Conservation (phyloP, 2,888 invertebrate species). For the Stenchaetothrips biformis region DNA sequence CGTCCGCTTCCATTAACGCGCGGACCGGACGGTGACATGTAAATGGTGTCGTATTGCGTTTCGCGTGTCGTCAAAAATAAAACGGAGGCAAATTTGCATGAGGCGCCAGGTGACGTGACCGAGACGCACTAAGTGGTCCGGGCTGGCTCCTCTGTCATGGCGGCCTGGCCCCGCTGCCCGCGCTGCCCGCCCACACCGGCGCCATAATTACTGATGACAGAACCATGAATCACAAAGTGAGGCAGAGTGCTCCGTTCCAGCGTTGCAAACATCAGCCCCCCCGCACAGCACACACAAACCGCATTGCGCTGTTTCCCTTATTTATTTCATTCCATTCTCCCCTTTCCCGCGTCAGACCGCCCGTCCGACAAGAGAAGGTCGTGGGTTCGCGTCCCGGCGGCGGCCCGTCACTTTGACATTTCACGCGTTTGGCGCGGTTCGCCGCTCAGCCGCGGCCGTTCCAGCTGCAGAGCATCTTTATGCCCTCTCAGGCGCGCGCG, state of each 20-base stretch:
- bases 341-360: too few species aligned
- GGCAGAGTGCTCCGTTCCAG: neutral
- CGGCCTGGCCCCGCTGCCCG: neutral
- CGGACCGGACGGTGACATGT: too few species aligned
- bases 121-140: neutral
- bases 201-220: slow-evolving; percentile 10
- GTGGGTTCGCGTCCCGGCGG: too few species aligned
- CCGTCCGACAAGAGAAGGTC: too few species aligned
- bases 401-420: too few species aligned
- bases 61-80: too few species aligned
- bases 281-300: neutral
- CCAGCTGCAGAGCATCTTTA: neutral
- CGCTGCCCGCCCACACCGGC: neutral
- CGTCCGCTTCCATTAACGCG: neutral
- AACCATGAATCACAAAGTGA: slow-evolving; percentile 14
- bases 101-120: neutral
- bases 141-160: too few species aligned
- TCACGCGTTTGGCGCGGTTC: neutral
- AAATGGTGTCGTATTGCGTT: too few species aligned
- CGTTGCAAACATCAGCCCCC: neutral
- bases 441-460: neutral
- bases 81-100: too few species aligned
- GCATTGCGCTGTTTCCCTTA: neutral
- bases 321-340: too few species aligned
- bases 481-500: neutral